phyloP scores from a whole-genome alignment of 2,797 vertebrate genomes.

The Oryzias dopingdopingensis region DNA sequence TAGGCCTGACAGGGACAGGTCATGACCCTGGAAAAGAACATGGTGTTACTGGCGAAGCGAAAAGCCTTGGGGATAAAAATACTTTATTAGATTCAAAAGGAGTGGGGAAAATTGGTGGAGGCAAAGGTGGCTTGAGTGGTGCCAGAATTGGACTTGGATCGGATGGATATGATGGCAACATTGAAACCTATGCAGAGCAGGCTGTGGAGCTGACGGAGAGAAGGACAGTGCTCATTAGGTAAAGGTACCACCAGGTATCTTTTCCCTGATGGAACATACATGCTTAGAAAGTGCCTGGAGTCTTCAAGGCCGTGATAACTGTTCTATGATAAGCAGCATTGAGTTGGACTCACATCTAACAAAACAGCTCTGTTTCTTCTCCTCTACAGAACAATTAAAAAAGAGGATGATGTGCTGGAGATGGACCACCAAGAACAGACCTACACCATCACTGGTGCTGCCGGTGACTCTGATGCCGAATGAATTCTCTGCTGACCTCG shows the following conservation, averaged over 20 bases:
- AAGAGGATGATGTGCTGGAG: conserved; percentile 72
- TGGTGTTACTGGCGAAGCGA: conserved; percentile 4
- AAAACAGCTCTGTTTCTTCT: conserved; percentile 1
- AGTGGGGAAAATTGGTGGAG: conserved; percentile 22
- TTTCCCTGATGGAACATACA: conserved; percentile 7
- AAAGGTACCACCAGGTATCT: conserved; percentile 53
- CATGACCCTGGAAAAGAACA: conserved; percentile 9
- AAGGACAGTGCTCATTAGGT: conserved; percentile 82
- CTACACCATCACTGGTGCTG: conserved; percentile 75
- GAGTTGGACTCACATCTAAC: not conserved
- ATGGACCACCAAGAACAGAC: conserved; percentile 72
- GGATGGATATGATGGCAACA: conserved; percentile 34
- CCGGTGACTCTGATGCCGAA: conserved; percentile 69
- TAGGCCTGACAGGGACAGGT: conserved; percentile 1
- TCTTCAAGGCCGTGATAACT: not conserved
- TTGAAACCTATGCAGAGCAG: conserved; percentile 63
- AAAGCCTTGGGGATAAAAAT: not conserved
- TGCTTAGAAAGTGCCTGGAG: not conserved
- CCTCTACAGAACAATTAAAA: conserved; percentile 72
- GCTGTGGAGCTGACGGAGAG: conserved; percentile 78
- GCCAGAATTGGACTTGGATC: conserved; percentile 35
- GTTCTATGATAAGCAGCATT: no score
- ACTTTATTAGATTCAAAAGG: conserved; percentile 12
- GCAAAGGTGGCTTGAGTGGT: conserved; percentile 14
- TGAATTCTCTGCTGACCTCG: conserved; percentile 56